phyloP scores from a whole-genome alignment of 2,888 invertebrate genomes.

The Beris chalybata region DNA sequence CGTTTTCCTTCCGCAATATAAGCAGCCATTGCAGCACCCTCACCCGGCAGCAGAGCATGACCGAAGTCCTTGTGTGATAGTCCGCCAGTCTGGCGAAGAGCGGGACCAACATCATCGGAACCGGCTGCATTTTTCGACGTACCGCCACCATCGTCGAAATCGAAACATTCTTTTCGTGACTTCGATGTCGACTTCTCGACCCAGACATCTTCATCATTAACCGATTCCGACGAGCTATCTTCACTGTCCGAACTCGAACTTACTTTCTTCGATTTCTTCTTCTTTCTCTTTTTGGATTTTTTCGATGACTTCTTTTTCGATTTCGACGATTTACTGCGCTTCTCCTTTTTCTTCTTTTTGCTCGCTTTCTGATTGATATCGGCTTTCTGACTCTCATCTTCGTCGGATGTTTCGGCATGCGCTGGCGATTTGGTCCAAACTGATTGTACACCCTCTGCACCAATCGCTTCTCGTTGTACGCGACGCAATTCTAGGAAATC shows the following conservation, averaged over 20 bases:
- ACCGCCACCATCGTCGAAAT: conserved; percentile 39
- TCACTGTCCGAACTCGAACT: conserved; percentile 48
- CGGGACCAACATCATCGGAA: conserved; percentile 65
- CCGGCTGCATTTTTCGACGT: background rate
- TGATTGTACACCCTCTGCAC: conserved; percentile 66
- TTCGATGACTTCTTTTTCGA: conserved; percentile 58
- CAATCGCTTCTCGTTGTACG: conserved; percentile 74
- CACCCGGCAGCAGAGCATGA: conserved; percentile 92
- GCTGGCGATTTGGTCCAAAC: conserved; percentile 78
- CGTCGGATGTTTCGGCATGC: conserved; percentile 63
- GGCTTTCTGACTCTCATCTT: conserved; percentile 46
- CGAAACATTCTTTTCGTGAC: background rate
- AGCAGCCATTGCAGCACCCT: conserved; percentile 99
- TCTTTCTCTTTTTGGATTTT: conserved; percentile 58
- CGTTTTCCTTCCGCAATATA: conserved; percentile 98
- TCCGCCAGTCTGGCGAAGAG: conserved; percentile 70
- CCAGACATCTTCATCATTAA: conserved; percentile 64
- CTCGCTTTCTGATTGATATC: conserved; percentile 44
- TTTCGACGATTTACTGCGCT: conserved; percentile 49
- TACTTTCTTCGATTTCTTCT: conserved; percentile 51
- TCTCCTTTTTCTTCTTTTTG: conserved; percentile 41
- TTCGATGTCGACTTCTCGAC: conserved; percentile 50
- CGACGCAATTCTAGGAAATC: conserved; percentile 72
- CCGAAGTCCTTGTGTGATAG: conserved; percentile 82
- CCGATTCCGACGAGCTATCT: conserved; percentile 50